phyloP scores from a whole-genome alignment of 2,797 vertebrate genomes.

The Trachurus trachurus region DNA sequence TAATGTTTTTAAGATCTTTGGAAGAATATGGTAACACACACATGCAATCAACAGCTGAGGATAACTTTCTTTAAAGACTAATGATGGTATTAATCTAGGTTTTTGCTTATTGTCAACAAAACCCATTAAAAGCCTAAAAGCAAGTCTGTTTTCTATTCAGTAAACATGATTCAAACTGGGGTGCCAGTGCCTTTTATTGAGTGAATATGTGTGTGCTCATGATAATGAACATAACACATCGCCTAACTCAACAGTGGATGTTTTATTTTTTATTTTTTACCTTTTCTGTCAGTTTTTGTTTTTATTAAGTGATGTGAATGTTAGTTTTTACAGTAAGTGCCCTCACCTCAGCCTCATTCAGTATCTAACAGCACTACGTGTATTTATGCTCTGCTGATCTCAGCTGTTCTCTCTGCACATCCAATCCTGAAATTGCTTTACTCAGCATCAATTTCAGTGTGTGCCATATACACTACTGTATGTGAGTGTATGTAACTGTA shows the following conservation, averaged over 20 bases:
- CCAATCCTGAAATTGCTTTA: conserved; percentile 13
- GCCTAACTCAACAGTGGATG: too few species aligned
- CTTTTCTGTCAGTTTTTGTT: too few species aligned
- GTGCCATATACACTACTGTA: too few species aligned
- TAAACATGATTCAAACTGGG: too few species aligned
- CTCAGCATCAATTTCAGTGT: conserved; percentile 31
- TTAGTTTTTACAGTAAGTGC: background rate
- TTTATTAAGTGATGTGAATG: too few species aligned
- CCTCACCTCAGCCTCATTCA: background rate
- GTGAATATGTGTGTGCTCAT: background rate
- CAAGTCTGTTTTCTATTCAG: background rate
- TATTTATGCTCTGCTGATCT: conserved; percentile 13
- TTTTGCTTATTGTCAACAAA: background rate
- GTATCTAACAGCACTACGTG: background rate
- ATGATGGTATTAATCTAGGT: background rate
- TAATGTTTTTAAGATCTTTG: background rate
- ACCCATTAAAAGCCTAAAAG: background rate
- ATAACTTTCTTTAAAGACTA: background rate
- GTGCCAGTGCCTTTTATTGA: too few species aligned
- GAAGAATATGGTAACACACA: background rate
- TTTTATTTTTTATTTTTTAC: too few species aligned
- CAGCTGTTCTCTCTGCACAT: conserved; percentile 26
- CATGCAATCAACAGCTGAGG: background rate
- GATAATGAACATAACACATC: background rate
- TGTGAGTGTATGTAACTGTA: background rate